phyloP scores from a whole-genome alignment of 2,113 vertebrate genomes.

The Atractosteus spatula region DNA sequence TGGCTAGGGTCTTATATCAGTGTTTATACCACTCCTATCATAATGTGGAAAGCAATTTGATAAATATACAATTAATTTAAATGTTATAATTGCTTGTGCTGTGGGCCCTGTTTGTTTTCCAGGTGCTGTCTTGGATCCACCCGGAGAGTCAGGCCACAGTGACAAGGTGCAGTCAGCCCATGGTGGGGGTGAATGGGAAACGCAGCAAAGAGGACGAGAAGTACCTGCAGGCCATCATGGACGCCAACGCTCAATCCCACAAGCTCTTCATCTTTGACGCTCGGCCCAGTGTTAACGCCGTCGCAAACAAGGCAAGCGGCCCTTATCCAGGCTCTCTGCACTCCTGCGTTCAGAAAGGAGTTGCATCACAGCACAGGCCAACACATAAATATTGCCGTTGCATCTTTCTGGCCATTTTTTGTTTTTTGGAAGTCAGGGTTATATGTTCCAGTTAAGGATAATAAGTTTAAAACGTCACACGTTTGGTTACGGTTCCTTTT shows the following conservation, averaged over 20 bases:
- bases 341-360: neutral
- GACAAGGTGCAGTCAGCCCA: constrained; percentile 90
- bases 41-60: no score
- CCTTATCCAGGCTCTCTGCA: neutral
- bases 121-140: constrained; percentile 98
- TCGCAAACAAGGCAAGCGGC: constrained; percentile 83
- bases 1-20: no score
- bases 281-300: constrained; percentile 88
- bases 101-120: neutral
- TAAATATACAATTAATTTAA: no score
- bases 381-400: no score
- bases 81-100: neutral
- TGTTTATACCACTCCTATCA: no score
- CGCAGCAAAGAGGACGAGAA: constrained; percentile 95
- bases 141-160: constrained; percentile 94
- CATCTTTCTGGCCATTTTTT: no score
- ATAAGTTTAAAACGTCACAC: no score
- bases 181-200: constrained; percentile 90
- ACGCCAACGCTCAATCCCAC: constrained; percentile 95
- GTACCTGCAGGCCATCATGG: constrained; percentile 94
- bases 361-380: no score
- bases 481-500: no score
- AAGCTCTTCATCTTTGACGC: constrained; percentile 98
- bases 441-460: no score
- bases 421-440: no score